phyloP scores from a whole-genome alignment of 2,888 invertebrate genomes.

The Piscicola geometra region DNA sequence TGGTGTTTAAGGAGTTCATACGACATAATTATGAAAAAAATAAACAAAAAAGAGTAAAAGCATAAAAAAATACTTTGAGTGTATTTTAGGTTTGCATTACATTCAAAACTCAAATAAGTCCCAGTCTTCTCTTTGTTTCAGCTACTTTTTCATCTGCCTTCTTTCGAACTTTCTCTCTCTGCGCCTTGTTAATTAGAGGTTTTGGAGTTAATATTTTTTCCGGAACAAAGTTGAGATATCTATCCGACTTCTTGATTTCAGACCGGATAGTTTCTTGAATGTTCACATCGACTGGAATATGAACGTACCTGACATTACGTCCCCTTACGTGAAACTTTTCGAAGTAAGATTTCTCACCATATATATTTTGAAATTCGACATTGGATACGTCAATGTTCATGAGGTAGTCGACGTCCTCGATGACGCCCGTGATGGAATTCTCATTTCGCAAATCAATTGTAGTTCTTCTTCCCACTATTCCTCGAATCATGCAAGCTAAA shows the following conservation, averaged over 20 bases:
- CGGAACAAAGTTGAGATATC: neutral
- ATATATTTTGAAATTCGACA: neutral
- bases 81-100: no score
- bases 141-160: constrained; percentile 23
- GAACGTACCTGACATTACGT: constrained; percentile 26
- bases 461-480: constrained; percentile 21
- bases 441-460: constrained; percentile 30
- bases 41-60: no score
- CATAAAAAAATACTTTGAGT: no score
- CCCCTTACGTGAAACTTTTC: constrained; percentile 30
- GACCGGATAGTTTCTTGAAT: constrained; percentile 8
- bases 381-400: constrained; percentile 27
- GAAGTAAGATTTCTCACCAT: constrained; percentile 1
- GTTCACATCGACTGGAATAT: constrained; percentile 25
- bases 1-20: no score
- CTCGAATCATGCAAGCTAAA: constrained; percentile 26
- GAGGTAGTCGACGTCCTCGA: constrained; percentile 20
- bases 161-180: neutral
- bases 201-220: constrained; percentile 19
- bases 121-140: constrained; percentile 18
- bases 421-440: constrained; percentile 3
- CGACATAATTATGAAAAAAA: no score
- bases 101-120: neutral
- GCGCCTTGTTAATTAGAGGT: constrained; percentile 7
- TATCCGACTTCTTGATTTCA: constrained; percentile 15